phyloP scores from a whole-genome alignment of 2,113 vertebrate species.

The Eretmochelys imbricata region DNA sequence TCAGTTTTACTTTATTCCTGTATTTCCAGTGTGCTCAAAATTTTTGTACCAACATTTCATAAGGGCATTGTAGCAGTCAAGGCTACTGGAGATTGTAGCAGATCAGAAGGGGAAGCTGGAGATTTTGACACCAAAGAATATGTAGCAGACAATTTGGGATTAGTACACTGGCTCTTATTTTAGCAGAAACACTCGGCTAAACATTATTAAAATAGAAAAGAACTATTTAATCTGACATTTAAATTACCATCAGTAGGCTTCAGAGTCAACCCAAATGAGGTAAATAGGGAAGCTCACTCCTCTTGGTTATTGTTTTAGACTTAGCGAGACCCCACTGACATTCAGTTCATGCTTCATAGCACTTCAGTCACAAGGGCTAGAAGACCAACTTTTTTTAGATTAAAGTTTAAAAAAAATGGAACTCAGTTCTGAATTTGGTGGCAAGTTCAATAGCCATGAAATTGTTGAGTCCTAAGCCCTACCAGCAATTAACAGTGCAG shows the following conservation, averaged over 20 bases:
- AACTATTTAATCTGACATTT: background rate
- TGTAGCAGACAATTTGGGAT: background rate
- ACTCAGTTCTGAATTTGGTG: background rate
- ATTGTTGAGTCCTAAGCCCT: rapidly evolving
- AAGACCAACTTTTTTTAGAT: background rate
- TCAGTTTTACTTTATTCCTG: background rate
- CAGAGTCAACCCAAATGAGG: background rate
- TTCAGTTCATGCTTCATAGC: background rate
- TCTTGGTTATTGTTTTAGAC: background rate
- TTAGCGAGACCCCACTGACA: background rate
- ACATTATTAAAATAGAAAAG: background rate
- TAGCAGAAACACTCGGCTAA: background rate
- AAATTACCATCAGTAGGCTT: background rate
- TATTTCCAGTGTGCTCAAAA: background rate
- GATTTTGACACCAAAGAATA: background rate
- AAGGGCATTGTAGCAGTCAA: background rate
- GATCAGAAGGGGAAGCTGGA: background rate
- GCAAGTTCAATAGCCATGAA: background rate
- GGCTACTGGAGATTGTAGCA: background rate
- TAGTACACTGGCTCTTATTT: background rate
- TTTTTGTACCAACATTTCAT: background rate
- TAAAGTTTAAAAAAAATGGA: background rate
- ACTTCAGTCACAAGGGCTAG: background rate
- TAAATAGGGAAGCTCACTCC: too few species aligned
- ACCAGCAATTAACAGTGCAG: background rate